These are phyloP conservation scores for Hylaea fasciaria DNA, from an alignment of 2,888 invertebrate species.

Conservation along the genomic window DNA sequence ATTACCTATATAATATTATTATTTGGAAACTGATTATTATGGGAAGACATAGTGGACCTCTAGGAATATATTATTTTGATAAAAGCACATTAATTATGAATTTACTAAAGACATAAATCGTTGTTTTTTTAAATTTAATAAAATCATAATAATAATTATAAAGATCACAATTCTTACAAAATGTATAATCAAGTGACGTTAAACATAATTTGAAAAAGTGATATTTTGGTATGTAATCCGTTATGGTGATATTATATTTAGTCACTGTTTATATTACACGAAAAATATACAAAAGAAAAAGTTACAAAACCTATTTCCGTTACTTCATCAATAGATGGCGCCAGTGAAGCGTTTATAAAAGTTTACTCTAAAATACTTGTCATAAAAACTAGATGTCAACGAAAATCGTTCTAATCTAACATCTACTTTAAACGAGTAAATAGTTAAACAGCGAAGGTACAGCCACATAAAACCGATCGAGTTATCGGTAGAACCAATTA, in stretches of 20 bases:
- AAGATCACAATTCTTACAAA: background rate
- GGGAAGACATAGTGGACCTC: constrained; percentile 34
- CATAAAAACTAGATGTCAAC: constrained; percentile 19
- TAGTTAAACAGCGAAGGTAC: constrained; percentile 27
- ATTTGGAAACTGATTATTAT: constrained; percentile 16
- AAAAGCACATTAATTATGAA: constrained; percentile 28
- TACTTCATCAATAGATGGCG: constrained; percentile 55
- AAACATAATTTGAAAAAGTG: too few relatives aligned
- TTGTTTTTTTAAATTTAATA: constrained; percentile 16
- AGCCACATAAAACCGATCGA: constrained; percentile 14
- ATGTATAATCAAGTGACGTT: background rate
- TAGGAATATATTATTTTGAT: constrained; percentile 25
- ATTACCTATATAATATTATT: background rate
- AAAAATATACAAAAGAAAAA: background rate
- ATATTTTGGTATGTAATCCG: too few relatives aligned
- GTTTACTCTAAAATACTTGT: constrained; percentile 21
- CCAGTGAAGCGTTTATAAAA: constrained; percentile 42
- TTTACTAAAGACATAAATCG: constrained; percentile 21
- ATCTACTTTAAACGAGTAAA: constrained; percentile 27
- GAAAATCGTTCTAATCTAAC: constrained; percentile 19
- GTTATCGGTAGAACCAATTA: too few relatives aligned
- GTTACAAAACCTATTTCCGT: constrained; percentile 40
- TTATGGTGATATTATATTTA: too few relatives aligned
- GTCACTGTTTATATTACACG: constrained; percentile 8
- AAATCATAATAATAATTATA: too few relatives aligned